phyloP scores from a whole-genome alignment of 1,140 invertebrate species.

The Pristionchus pacificus region DNA sequence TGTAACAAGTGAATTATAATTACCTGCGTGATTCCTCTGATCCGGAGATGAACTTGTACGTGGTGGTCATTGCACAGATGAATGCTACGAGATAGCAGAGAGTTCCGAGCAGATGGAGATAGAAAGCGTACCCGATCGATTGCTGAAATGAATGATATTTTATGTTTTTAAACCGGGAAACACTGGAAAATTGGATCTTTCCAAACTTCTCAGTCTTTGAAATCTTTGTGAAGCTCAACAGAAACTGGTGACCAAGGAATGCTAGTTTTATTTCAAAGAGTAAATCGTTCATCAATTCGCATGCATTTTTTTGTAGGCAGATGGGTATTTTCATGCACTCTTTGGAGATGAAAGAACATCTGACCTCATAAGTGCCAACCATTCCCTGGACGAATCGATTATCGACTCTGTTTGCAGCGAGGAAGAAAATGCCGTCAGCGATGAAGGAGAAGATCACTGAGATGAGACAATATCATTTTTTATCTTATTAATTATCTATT shows the following conservation, averaged over 20 bases:
- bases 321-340: too few species aligned
- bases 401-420: constrained; percentile 55
- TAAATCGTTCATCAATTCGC: too few species aligned
- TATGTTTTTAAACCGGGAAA: too few species aligned
- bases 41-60: constrained; percentile 54
- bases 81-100: constrained; percentile 50
- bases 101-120: constrained; percentile 53
- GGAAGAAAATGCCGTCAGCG: constrained; percentile 57
- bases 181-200: too few species aligned
- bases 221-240: too few species aligned
- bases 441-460: constrained; percentile 49
- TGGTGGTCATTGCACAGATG: constrained; percentile 46
- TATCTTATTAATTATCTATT: constrained; percentile 7
- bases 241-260: too few species aligned
- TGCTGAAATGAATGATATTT: constrained; percentile 42
- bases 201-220: too few species aligned
- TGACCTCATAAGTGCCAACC: constrained; percentile 44
- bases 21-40: constrained; percentile 24
- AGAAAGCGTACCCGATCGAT: constrained; percentile 55
- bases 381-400: constrained; percentile 56
- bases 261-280: too few species aligned
- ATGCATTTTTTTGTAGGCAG: too few species aligned
- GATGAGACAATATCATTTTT: constrained; percentile 10
- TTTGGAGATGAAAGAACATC: too few species aligned
- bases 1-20: not conserved